Evolutionary conservation across 2,797 vertebrate species (phyloP), one percentile per base, ranked within the genome.

Genomic region (Taenioides sp.): DNA sequence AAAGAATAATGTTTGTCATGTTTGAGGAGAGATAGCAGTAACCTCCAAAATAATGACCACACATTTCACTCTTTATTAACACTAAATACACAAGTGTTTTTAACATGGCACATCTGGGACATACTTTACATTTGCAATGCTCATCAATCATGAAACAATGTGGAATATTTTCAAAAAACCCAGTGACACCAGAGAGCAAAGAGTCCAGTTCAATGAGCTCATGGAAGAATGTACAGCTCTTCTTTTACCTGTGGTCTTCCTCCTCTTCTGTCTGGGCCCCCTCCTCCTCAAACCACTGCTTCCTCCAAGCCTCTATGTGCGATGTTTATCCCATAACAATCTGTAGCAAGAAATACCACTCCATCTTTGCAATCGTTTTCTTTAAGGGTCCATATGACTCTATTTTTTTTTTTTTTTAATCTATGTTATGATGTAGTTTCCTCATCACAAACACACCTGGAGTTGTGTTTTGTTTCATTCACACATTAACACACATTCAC

Each of bases 141-240:
- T 23, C 54, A 57, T 22, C 60, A n/a, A 81, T 59, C 58, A 59
- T 11, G 17, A 14, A 28, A 28, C 58, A 59, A 59, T 28, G 23
- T 12, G 2, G 27, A 59, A 10, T 28, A 28, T 28, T 59, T 28
- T 16, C 25, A 27, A 18, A 28, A 58, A 59, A 27, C 16, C 25
- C 58, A 59, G 58, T 28, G 58, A 27, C 58, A 59, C 58, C 57
- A 5, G 57, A 25, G n/a, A 25, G 5, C 23, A 27, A 1, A 58
- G 57, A 59, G 58, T 59, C 27, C 58, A 28, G 16, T 27, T 59
- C 25, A 2, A 4, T 28, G 23, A 27, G 58, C 58, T 27, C 5
- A 27, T 28, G 25, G 28, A 59, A 28, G 25, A 59, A 59, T 59
- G 22, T 58, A 5, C 11, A 5, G 23, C 23, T 58, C 3, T 22